These are phyloP conservation scores for Phymatocera aterrima DNA, from an alignment of 2,888 invertebrate genomes.

Conservation along the genomic window DNA sequence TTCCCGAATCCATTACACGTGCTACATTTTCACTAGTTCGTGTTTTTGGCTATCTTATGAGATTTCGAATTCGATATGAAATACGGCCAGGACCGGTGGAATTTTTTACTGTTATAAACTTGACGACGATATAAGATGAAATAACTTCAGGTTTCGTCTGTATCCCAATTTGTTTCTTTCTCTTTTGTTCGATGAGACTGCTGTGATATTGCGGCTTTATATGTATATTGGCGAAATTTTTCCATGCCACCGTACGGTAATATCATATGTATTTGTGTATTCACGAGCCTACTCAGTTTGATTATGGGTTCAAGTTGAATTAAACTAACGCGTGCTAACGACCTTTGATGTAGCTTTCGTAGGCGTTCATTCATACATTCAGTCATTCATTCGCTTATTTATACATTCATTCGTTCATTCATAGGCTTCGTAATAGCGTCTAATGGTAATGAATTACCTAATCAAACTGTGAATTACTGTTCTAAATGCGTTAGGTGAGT, in stretches of 20 bases:
- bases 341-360: slow-evolving; percentile 38
- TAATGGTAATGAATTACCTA: slow-evolving; percentile 31
- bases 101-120: too few species aligned
- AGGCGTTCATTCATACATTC: slow-evolving; percentile 31
- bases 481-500: neutral
- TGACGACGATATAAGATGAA: too few species aligned
- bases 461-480: neutral
- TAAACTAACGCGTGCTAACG: slow-evolving; percentile 46
- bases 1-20: too few species aligned
- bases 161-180: neutral
- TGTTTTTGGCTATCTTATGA: too few species aligned
- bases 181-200: too few species aligned
- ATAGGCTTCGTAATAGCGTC: slow-evolving; percentile 4
- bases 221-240: too few species aligned
- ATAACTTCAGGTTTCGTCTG: too few species aligned
- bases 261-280: neutral
- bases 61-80: too few species aligned
- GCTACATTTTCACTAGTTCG: too few species aligned
- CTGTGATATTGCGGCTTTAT: neutral
- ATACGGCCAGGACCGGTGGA: too few species aligned
- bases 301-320: neutral
- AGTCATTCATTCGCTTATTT: neutral
- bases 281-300: neutral
- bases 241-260: neutral
- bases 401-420: neutral